Conservation (phyloP, 2,113 vertebrate genomes). For the Gambusia holbrooki region DNA sequence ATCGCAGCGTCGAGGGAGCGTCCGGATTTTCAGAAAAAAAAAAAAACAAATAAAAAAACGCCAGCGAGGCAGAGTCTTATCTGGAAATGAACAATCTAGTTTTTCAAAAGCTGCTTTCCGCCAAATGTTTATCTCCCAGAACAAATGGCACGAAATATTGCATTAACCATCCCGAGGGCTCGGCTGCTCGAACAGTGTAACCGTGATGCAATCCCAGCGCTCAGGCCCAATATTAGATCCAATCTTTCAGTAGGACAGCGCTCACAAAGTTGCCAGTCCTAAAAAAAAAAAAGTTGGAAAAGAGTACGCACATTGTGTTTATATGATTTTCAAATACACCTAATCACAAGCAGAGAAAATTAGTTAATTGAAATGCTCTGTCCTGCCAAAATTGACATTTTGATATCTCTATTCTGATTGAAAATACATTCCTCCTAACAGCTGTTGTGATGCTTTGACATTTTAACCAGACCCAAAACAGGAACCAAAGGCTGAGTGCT, state of each 20-base stretch:
- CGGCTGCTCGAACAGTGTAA: conserved; percentile 10
- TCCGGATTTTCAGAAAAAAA: conserved; percentile 15
- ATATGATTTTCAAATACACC: too few species aligned
- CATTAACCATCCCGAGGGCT: conserved; percentile 32
- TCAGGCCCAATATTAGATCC: not conserved
- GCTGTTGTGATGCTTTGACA: too few species aligned
- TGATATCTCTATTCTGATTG: too few species aligned
- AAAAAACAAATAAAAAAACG: not conserved
- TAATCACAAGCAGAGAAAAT: too few species aligned
- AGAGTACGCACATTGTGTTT: not conserved
- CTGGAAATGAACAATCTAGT: conserved; percentile 56
- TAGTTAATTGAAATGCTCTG: too few species aligned
- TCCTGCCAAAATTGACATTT: too few species aligned
- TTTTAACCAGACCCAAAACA: too few species aligned
- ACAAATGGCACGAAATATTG: conserved; percentile 52
- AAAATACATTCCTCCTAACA: too few species aligned
- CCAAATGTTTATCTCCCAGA: conserved; percentile 60
- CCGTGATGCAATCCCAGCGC: conserved; percentile 39
- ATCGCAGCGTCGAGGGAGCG: conserved; percentile 37
- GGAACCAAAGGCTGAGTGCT: too few species aligned
- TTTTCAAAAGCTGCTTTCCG: conserved; percentile 49
- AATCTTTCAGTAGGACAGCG: not conserved
- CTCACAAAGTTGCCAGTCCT: not conserved
- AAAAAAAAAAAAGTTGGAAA: not conserved
- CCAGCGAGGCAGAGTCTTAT: conserved; percentile 58